Percentiles rank a stretch among this genome's conserved stretches.
These are phyloP conservation scores for Delichon dasypus DNA, from an alignment of 2,797 vertebrate genomes.

Conservation along the genomic window DNA sequence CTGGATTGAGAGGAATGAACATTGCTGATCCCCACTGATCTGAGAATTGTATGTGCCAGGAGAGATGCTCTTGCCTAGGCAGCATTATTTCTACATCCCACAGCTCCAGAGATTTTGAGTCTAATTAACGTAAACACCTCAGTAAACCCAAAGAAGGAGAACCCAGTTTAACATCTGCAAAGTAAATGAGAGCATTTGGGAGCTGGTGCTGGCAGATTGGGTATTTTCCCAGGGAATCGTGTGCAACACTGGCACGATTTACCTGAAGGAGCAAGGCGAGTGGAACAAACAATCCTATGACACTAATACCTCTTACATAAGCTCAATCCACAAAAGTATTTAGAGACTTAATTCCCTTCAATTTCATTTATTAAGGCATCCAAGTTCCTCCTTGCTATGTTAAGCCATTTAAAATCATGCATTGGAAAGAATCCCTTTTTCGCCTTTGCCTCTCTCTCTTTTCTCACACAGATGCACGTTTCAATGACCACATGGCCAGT, in stretches of 20 bases:
- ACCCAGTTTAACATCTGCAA: background rate
- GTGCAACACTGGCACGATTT: background rate
- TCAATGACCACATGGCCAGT: background rate
- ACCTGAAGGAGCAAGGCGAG: background rate
- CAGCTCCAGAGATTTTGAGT: background rate
- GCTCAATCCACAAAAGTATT: background rate
- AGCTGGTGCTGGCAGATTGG: background rate
- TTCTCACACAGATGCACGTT: background rate
- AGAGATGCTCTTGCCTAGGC: background rate
- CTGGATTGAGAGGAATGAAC: background rate
- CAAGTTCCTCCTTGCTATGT: background rate
- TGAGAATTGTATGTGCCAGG: accelerated
- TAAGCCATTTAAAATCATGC: background rate
- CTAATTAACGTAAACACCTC: background rate
- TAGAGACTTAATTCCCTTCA: background rate
- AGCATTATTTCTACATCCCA: background rate
- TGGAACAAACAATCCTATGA: background rate
- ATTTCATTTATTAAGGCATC: background rate
- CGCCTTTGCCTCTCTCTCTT: background rate
- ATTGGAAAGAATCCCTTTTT: background rate
- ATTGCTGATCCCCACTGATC: background rate
- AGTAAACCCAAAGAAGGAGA: background rate
- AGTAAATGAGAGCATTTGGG: background rate
- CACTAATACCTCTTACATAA: background rate
- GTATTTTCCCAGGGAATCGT: background rate